Evolutionary conservation across 2,888 invertebrate genomes (phyloP).

Genomic region (Eulithis testata): DNA sequence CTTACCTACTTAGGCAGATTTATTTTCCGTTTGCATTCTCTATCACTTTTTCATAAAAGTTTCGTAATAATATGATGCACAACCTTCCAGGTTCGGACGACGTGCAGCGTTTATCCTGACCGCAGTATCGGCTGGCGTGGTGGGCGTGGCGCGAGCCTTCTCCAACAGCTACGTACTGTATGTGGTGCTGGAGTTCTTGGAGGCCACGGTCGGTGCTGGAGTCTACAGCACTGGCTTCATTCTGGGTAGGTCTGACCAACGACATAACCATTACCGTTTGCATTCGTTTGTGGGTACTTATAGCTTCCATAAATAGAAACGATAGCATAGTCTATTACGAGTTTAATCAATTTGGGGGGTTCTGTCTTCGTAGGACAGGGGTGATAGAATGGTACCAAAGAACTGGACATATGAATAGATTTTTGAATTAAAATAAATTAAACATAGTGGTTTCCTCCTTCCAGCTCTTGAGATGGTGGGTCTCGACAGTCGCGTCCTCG

Average conservation of each 20-base stretch:
- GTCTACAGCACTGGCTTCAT: constrained; percentile 74
- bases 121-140: constrained; percentile 78
- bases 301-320: no score
- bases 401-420: no score
- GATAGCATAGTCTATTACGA: no score
- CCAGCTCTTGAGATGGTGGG: constrained; percentile 89
- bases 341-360: no score
- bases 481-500: constrained; percentile 86
- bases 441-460: constrained; percentile 33
- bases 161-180: constrained; percentile 61
- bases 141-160: constrained; percentile 74
- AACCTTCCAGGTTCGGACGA: constrained; percentile 80
- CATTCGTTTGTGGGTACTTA: no score
- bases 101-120: constrained; percentile 84
- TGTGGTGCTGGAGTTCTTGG: constrained; percentile 66
- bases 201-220: constrained; percentile 68
- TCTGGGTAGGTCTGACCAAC: constrained; percentile 68
- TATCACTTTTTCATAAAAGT: no score
- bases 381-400: no score
- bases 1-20: no score
- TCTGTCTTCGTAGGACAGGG: no score
- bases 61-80: not conserved
- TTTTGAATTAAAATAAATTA: no score
- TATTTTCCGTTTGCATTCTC: no score
- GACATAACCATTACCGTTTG: no score